Evolutionary conservation across 2,888 invertebrate species (phyloP).

Genomic region (Amiota communis): DNA sequence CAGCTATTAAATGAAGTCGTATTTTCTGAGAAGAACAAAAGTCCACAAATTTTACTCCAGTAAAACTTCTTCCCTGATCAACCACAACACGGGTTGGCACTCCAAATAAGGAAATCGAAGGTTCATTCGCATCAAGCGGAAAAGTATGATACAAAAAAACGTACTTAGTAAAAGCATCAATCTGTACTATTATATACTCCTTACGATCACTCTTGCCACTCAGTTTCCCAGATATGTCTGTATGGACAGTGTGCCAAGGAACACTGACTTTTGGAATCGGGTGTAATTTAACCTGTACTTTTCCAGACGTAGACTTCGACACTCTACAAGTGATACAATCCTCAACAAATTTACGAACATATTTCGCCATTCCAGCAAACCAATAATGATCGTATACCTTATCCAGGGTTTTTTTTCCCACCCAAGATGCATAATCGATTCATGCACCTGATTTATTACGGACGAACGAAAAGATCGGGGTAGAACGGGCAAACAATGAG

Average conservation of each 20-base stretch:
- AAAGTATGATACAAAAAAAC: constrained; percentile 27
- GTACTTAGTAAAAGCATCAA: constrained; percentile 35
- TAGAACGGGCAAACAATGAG: constrained; percentile 40
- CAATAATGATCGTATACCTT: constrained; percentile 18
- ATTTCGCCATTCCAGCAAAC: constrained; percentile 27
- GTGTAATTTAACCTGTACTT: constrained; percentile 28
- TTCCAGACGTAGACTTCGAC: constrained; percentile 27
- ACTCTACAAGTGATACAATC: constrained; percentile 31
- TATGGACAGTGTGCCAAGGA: constrained; percentile 25
- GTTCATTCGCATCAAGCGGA: constrained; percentile 12
- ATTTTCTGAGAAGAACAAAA: constrained; percentile 39
- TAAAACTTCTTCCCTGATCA: constrained; percentile 36
- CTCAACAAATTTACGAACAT: constrained; percentile 31
- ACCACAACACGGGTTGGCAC: constrained; percentile 36
- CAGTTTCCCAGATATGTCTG: constrained; percentile 14
- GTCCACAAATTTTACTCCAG: constrained; percentile 25
- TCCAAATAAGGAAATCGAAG: constrained; percentile 28
- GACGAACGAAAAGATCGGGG: constrained; percentile 39
- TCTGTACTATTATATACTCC: constrained; percentile 29
- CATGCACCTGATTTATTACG: constrained; percentile 29
- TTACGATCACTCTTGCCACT: constrained; percentile 11
- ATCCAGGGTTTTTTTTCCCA: constrained; percentile 22
- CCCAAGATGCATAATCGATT: constrained; percentile 28
- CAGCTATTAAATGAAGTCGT: constrained; percentile 38
- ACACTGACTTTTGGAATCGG: constrained; percentile 23